phyloP scores from a whole-genome alignment of 2,888 invertebrate species.

The Malachius bipustulatus region DNA sequence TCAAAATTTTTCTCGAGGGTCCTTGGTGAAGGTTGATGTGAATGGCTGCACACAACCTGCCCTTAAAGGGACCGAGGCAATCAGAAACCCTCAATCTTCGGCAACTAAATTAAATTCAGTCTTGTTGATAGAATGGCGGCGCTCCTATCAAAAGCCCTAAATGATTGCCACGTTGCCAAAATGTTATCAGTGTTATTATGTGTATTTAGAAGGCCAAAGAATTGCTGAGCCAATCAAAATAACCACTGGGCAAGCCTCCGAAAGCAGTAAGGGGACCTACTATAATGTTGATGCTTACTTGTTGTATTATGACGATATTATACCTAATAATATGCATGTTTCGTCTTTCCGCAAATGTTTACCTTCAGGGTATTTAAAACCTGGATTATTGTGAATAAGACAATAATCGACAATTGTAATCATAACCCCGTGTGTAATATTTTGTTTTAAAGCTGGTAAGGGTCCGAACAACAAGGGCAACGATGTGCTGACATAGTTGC shows the following conservation, averaged over 20 bases:
- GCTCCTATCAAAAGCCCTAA: conserved; percentile 31
- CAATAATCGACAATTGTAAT: conserved; percentile 37
- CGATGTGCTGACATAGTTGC: conserved; percentile 25
- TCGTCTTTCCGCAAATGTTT: conserved; percentile 26
- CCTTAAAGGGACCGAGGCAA: conserved; percentile 35
- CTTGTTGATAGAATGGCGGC: conserved; percentile 14
- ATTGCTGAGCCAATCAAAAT: conserved; percentile 44
- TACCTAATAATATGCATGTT: too few relatives aligned
- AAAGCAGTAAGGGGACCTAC: conserved; percentile 32
- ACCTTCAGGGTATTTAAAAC: conserved; percentile 25
- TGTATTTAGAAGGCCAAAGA: conserved; percentile 31
- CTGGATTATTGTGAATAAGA: conserved; percentile 40
- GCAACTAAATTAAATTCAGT: conserved; percentile 12
- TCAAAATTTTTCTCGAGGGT: conserved; percentile 31
- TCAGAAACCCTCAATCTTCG: conserved; percentile 30
- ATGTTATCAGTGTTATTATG: conserved; percentile 14
- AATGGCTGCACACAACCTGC: conserved; percentile 52
- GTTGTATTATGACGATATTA: conserved; percentile 27
- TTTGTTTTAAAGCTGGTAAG: conserved; percentile 38
- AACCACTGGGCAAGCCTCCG: conserved; percentile 16
- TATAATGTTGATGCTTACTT: conserved; percentile 27
- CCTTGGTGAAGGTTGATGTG: conserved; percentile 44
- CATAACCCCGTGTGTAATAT: conserved; percentile 26
- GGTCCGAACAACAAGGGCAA: conserved; percentile 38
- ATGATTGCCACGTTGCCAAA: conserved; percentile 29